These are phyloP conservation scores for Cettia cetti DNA, from an alignment of 2,113 vertebrate species.

Conservation along the genomic window DNA sequence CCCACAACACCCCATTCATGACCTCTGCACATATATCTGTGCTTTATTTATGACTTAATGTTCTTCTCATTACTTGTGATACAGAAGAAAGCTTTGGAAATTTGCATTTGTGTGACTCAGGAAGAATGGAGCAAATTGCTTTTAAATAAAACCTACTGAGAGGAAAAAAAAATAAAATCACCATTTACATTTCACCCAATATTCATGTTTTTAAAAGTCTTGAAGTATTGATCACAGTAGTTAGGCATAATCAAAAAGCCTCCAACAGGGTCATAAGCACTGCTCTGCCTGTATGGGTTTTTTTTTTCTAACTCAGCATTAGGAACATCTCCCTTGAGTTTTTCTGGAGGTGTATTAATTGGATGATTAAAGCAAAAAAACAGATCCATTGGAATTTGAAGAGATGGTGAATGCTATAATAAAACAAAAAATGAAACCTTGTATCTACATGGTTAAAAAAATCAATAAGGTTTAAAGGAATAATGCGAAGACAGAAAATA, in stretches of 20 bases:
- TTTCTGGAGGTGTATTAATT: constrained; percentile 53
- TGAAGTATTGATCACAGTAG: constrained; percentile 48
- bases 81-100: neutral
- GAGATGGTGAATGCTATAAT: constrained; percentile 13
- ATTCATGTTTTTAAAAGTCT: constrained; percentile 27
- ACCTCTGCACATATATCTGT: fast-evolving
- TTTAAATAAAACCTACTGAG: constrained; percentile 33
- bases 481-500: constrained; percentile 47
- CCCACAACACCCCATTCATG: neutral
- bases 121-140: neutral
- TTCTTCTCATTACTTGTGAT: neutral
- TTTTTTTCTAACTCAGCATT: constrained; percentile 53
- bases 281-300: neutral
- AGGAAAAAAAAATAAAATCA: neutral
- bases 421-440: constrained; percentile 21
- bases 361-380: constrained; percentile 61
- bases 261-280: constrained; percentile 49
- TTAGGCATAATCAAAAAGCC: constrained; percentile 45
- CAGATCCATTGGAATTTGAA: constrained; percentile 47
- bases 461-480: constrained; percentile 46
- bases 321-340: constrained; percentile 55
- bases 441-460: constrained; percentile 28
- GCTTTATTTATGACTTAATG: neutral
- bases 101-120: neutral
- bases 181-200: constrained; percentile 19